Conservation (phyloP, 2,113 vertebrate species). For the Bufo gargarizans region DNA sequence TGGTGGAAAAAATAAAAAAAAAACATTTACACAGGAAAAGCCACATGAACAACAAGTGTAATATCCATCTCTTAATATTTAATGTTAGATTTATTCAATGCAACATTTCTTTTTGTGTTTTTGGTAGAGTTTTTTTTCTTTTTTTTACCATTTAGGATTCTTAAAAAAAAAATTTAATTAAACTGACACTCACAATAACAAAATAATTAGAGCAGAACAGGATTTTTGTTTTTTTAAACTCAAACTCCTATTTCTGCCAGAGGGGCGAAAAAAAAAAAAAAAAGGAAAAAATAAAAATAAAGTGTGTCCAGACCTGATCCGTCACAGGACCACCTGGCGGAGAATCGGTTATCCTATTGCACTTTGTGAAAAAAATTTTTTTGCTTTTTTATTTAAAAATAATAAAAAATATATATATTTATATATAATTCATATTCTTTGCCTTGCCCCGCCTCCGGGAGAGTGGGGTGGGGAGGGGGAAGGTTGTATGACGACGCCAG, state of each 20-base stretch:
- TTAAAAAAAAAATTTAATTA: constrained; percentile 72
- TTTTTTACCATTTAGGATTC: constrained; percentile 69
- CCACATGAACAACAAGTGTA: constrained; percentile 64
- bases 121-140: constrained; percentile 77
- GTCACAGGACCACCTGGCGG: constrained; percentile 30
- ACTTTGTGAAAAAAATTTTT: constrained; percentile 79
- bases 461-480: constrained; percentile 70
- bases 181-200: constrained; percentile 67
- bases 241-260: constrained; percentile 65
- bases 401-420: constrained; percentile 57
- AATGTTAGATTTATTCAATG: constrained; percentile 74
- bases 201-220: constrained; percentile 76
- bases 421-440: constrained; percentile 69
- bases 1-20: no score
- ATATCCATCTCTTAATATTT: constrained; percentile 72
- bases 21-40: not conserved
- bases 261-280: constrained; percentile 32
- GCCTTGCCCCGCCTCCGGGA: constrained; percentile 71
- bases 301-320: constrained; percentile 25
- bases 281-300: constrained; percentile 19
- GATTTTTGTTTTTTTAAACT: constrained; percentile 74
- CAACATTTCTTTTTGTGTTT: constrained; percentile 66
- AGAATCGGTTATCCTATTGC: constrained; percentile 74
- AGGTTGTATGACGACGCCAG: constrained; percentile 67
- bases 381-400: constrained; percentile 54